Evolutionary conservation across 1,140 invertebrate genomes (phyloP).

Genomic region (Doryteuthis pealeii): DNA sequence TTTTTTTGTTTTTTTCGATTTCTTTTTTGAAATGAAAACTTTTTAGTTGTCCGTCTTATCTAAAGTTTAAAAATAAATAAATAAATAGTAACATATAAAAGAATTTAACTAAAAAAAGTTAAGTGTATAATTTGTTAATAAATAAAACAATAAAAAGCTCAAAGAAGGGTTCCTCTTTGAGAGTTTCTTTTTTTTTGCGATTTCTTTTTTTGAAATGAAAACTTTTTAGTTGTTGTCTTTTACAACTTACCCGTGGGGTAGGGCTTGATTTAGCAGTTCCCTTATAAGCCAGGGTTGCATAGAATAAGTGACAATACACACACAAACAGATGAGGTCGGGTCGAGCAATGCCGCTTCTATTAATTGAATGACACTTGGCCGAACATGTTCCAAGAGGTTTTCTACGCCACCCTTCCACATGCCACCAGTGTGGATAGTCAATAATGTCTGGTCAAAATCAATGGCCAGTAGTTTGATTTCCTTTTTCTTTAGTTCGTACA

Average conservation of each 20-base stretch:
- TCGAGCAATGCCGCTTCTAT: slow-evolving; percentile 42
- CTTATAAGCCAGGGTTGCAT: slow-evolving; percentile 51
- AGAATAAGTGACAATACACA: slow-evolving; percentile 56
- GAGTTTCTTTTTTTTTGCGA: no score
- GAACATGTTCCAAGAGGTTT: slow-evolving; percentile 45
- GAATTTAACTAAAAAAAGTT: no score
- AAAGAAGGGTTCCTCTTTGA: no score
- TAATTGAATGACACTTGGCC: slow-evolving; percentile 53
- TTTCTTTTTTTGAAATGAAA: no score
- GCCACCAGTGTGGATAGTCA: slow-evolving; percentile 56
- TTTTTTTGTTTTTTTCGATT: no score
- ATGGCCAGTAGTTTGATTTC: slow-evolving; percentile 53
- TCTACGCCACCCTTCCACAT: slow-evolving; percentile 50
- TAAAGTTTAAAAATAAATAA: no score
- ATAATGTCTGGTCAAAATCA: slow-evolving; percentile 57
- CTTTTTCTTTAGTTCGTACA: slow-evolving; percentile 36
- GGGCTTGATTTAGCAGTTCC: slow-evolving; percentile 48
- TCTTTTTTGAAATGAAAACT: no score
- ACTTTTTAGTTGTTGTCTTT: not conserved
- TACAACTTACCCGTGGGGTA: slow-evolving; percentile 36
- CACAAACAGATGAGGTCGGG: slow-evolving; percentile 34
- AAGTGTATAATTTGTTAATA: no score
- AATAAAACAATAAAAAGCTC: no score
- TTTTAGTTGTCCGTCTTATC: no score
- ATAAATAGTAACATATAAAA: no score